A percentile compares a stretch with the other conserved stretches of the same genome.
These are phyloP conservation scores for Eueides isabella DNA, from an alignment of 1,140 invertebrate species.

Conservation along the genomic window DNA sequence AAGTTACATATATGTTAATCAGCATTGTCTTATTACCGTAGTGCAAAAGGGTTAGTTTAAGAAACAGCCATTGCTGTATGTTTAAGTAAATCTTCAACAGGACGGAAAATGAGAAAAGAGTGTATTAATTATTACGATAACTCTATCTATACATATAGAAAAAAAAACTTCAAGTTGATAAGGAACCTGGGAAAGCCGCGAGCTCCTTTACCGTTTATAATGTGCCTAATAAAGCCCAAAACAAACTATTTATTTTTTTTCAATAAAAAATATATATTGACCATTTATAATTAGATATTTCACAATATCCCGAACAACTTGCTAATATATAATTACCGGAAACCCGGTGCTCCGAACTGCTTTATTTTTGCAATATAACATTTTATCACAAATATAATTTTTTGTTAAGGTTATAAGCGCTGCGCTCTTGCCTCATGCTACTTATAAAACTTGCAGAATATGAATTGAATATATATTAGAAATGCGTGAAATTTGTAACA, in stretches of 20 bases:
- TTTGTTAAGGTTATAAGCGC: background rate
- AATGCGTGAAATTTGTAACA: background rate
- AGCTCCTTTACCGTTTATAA: background rate
- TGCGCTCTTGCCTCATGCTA: background rate
- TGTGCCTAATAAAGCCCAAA: background rate
- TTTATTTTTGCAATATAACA: background rate
- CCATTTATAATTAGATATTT: slow-evolving; percentile 20
- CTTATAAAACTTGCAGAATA: background rate
- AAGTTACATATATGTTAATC: no score
- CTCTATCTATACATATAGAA: no score
- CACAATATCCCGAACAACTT: slow-evolving; percentile 13
- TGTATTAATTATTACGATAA: no score
- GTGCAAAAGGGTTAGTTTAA: no score
- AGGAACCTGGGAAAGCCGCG: no score
- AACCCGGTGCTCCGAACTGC: background rate
- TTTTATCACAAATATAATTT: background rate
- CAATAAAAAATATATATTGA: background rate
- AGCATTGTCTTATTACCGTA: no score
- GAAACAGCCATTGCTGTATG: no score
- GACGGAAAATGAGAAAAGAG: no score
- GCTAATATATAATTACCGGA: slow-evolving; percentile 4
- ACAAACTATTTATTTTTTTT: background rate
- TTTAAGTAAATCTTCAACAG: no score
- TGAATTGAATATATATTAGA: background rate
- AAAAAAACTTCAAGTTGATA: no score